Base-by-base conservation (phyloP, 2,113 vertebrate species). In the Collichthys lucidus region DNA sequence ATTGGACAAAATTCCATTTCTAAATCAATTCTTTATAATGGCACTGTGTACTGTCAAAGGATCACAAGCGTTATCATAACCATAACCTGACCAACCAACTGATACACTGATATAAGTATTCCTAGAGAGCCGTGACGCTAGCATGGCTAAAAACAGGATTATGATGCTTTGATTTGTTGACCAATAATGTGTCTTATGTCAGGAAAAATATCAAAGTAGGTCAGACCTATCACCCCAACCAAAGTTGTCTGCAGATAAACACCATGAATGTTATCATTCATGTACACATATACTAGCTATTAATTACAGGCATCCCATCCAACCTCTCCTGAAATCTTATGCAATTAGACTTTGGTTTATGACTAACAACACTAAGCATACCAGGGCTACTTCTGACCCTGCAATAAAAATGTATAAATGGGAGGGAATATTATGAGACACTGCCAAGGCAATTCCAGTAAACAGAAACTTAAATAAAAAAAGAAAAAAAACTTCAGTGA, bases 311-410 rank as follows among this genome's bases (percentile, higher is more conserved):
- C 7, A n/a, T 70, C 4, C 17, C 19, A 17, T 35, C 31, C 31
- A 35, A 35, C 31, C 31, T 35, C 5, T 44, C 4, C 61, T 49
- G 16, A 74, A 69, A 82, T 85, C 74, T 86, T 84, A 84, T 91
- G 88, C 20, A 73, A 9, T 52, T 84, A 86, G 89, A 94, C 92
- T 94, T 92, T 94, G 92, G 79, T 92, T 94, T 92, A 93, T 90
- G 56, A 83, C 71, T 74, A 42, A 50, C n/a, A 49, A 17, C 4
- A 16, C 4, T 35, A 19, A 46, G 46, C 16, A 75, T 55, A 59
- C n/a, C 15, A 19, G 52, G 24, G 11, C 20, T 50, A 70, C 47
- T 49, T 35, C 52, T 72, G 3, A 61, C 3, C 15, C 14, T 44
- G 74, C 56, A 77, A 49, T 74, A 64, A 9, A 74, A 70, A 55